Evolutionary conservation across 2,797 vertebrate genomes (phyloP), one percentile per base, ranked within the genome.

Genomic region (Toxotes lorentzi): DNA sequence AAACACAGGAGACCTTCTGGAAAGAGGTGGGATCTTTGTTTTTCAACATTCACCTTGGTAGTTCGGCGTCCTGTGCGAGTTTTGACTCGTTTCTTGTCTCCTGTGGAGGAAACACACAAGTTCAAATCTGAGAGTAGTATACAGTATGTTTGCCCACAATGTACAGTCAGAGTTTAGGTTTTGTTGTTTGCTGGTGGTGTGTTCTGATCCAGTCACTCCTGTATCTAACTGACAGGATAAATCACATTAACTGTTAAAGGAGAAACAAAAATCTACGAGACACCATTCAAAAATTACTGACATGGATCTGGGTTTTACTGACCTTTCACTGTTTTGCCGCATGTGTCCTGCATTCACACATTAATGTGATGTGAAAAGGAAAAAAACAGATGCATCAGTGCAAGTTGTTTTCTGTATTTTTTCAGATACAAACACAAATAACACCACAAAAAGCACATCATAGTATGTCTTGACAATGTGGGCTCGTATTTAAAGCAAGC

Each of bases 31-130:
- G 9, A 17, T 51, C 5, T 35, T 3, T 5, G 32, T 54, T 30
- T 75, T 10, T 24, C 34, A 57, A 65, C 30, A 64, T 87, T 88
- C 88, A 97, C 96, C 93, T 91, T 94, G 38, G 63, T 70, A 1
- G 69, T 79, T 80, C 67, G 90, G 8, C 86, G 91, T 74, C 88
- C 89, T 76, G 77, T 73, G 79, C 90, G 90, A n/a, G 93, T 93
- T 90, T 93, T 92, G 83, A 92, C 93, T 84, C 95, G 92, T 78
- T 93, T 95, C 74, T 94, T 94, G 24, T 91, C 94, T 70, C 92
- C 93, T 95, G 86, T 50, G 27, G 63, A 50, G 58, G 38, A 83
- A 63, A 78, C 27, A 21, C 41, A 16, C 11, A 76, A 48, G n/a
- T 17, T 58, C 13, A 7, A 58, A 4, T 40, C 1, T 51, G 19